Percentiles rank a stretch among this genome's conserved stretches.
Evolutionary conservation across 2,797 vertebrate species (phyloP).

Genomic region (Apogon talboti): DNA sequence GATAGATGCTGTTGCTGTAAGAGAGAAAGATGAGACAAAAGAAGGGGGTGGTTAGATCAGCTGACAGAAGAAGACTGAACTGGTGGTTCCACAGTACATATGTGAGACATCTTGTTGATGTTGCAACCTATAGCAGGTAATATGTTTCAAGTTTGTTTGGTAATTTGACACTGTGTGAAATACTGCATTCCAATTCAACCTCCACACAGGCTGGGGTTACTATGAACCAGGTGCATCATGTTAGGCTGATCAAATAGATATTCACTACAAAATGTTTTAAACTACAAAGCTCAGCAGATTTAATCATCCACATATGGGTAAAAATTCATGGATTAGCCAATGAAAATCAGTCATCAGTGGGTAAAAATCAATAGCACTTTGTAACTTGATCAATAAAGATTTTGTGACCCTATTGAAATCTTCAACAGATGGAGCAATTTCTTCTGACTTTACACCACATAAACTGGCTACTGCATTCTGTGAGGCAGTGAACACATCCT

Average conservation of each 20-base stretch:
- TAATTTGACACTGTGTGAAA: neutral
- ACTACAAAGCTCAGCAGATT: neutral
- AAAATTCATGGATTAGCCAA: constrained; percentile 18
- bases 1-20: constrained; percentile 92
- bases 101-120: neutral
- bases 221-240: neutral
- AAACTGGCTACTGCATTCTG: constrained; percentile 72
- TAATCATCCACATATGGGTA: constrained; percentile 11
- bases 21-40: neutral
- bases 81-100: neutral
- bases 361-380: constrained; percentile 61
- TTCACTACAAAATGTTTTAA: neutral
- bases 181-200: neutral
- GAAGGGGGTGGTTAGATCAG: constrained; percentile 6
- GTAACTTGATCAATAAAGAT: constrained; percentile 75
- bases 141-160: neutral
- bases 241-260: neutral
- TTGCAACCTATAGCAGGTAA: neutral
- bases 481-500: constrained; percentile 68
- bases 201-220: neutral
- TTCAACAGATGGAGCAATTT: constrained; percentile 77
- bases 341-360: constrained; percentile 32
- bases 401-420: constrained; percentile 43
- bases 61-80: neutral
- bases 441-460: constrained; percentile 80